Conservation (phyloP, 2,888 invertebrate genomes). For the Thera britannica region DNA sequence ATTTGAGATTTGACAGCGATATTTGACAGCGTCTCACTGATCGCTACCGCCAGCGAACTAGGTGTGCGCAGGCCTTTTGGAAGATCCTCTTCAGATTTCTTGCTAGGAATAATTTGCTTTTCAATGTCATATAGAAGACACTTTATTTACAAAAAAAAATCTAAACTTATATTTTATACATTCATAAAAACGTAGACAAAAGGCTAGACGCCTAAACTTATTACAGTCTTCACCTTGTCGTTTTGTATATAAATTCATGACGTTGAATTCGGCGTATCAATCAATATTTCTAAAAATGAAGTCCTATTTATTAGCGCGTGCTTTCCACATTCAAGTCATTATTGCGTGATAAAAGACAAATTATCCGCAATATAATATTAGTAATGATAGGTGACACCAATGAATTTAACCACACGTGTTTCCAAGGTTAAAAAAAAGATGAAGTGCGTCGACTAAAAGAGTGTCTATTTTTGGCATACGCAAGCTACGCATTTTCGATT, state of each 20-base stretch:
- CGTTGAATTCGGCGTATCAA: constrained; percentile 44
- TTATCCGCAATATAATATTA: no score
- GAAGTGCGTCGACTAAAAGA: not conserved
- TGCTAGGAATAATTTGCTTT: not conserved
- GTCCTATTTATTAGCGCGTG: not conserved
- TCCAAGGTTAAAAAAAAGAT: no score
- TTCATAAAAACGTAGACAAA: constrained; percentile 29
- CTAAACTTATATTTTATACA: not conserved
- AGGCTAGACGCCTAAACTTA: constrained; percentile 21
- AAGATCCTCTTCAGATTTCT: not conserved
- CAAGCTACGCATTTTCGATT: constrained; percentile 71
- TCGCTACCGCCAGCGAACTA: no score
- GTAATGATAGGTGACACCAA: no score
- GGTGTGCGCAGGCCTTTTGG: no score
- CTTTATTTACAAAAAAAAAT: no score
- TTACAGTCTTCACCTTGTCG: constrained; percentile 43
- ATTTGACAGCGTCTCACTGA: no score
- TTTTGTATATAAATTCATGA: constrained; percentile 45
- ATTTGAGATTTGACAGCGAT: no score
- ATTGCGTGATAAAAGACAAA: no score
- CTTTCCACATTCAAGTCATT: not conserved
- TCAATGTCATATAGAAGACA: not conserved
- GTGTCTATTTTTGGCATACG: constrained; percentile 42
- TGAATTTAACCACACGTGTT: no score
- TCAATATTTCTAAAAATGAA: constrained; percentile 24